Conservation (phyloP, 2,888 invertebrate genomes). For the Tetragnatha montana region DNA sequence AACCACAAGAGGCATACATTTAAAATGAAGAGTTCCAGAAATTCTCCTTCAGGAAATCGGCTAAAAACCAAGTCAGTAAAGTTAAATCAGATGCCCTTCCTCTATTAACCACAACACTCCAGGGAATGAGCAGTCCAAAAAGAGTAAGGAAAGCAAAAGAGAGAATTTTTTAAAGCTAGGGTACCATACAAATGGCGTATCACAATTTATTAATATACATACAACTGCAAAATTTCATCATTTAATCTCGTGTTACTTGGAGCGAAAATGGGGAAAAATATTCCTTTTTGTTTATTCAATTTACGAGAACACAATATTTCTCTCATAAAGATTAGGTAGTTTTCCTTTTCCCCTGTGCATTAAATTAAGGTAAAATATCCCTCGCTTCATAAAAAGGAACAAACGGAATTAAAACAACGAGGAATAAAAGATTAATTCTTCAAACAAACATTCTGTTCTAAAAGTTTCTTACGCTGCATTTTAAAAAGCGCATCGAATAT, state of each 20-base stretch:
- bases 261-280: neutral
- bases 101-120: neutral
- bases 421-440: constrained; percentile 1
- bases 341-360: neutral
- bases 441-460: neutral
- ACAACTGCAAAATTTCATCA: neutral
- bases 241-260: neutral
- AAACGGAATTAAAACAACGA: neutral
- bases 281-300: neutral
- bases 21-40: neutral
- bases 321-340: neutral
- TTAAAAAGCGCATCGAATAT: neutral
- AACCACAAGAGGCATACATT: too few species aligned
- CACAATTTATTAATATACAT: neutral
- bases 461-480: neutral
- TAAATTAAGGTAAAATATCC: neutral
- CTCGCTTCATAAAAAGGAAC: neutral
- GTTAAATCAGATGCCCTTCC: neutral
- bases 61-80: neutral
- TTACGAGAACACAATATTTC: neutral
- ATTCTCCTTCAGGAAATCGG: neutral
- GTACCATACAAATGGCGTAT: neutral
- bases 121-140: neutral
- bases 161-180: neutral
- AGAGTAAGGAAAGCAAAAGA: neutral